Base-by-base conservation (phyloP, 1,140 invertebrate species). In the Eubasilissa regina region DNA sequence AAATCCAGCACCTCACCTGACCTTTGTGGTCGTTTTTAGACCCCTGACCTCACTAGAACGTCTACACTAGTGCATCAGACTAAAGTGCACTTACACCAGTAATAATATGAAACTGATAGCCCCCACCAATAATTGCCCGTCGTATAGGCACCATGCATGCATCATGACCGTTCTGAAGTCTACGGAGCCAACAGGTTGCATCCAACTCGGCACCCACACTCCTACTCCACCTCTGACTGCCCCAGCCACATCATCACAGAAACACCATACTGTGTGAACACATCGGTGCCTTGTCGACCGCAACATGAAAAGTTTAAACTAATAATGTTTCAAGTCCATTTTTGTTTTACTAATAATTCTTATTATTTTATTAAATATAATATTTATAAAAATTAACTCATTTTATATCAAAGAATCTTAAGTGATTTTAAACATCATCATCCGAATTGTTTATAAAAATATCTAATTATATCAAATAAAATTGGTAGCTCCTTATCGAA, bases 211-310 rank as follows among this genome's bases (percentile, higher is more conserved):
- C 25, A 35, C 25, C 25, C 60, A 13, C 60, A 21, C 60, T 4
- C 3, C 60, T 9, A 64, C 60, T 3, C 25, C 60, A 11, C 21
- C 35, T 11, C 60, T 10, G 10, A 43, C 60, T 64, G 60, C 13
- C 35, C 6, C 56, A 17, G 56, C 19, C 56, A 25, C 56, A 25
- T 11, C 56, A 21, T 60, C 56, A 60, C 56, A 43, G 35, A 25
- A 43, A 13, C 25, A 64, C 60, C 60, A 64, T 15, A 64, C 35
- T 64, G 60, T 64, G 60, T 64, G 60, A 64, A 64, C 60, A 64
- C 13, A 62, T 43, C 60, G 19, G 25, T 25, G 35, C 60, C 60
- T n/a, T n/a, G 60, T 25, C 60, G 10, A 43, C 60, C 19, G 25
- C 48, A 15, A 51, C n/a, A 51, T 51, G 48, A 12, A 15, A 15